Evolutionary conservation across 2,888 invertebrate species (phyloP), one percentile per base, ranked within the genome.

Genomic region (Rhamnusium bicolor): DNA sequence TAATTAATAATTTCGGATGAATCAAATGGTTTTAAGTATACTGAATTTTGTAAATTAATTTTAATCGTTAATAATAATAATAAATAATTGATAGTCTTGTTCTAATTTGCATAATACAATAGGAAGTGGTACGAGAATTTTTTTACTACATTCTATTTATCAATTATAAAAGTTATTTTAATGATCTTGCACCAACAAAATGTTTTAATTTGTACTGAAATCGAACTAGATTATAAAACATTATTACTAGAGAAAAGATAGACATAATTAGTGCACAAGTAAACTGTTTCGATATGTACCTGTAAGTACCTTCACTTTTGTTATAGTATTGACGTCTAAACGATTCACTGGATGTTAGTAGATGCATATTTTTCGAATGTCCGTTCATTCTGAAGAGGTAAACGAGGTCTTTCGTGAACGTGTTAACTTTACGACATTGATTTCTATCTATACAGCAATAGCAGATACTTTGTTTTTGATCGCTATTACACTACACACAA

Each of bases 321-420:
- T 68, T 56, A 24, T 56, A 6, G 54, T 40, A 46, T 62, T 40
- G 16, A 12, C 49, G 62, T 62, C 24, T 24, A 46, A 46, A 56
- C 47, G 46, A 19, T 61, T 40, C 21, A n/a, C 16, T 21, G 40
- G 46, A 47, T 32, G 27, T 27, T 27, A 24, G 27, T 56, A 14
- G 53, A 24, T 66, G 61, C 8, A 27, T 40, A 61, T 72, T 69
- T 70, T 70, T 66, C 69, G 32, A 73, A 66, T 60, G 66, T 69
- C 69, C 21, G 56, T 61, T 61, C 71, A 68, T 71, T 69, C 67
- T 73, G 71, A 46, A 68, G 72, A 75, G 78, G 74, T 76, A 72
- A 78, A 80, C 72, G 81, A 76, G 72, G 77, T 77, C 75, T 78
- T 56, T 78, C 77, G 79, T 79, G 78, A 79, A 77, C 78, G 71